Conservation (phyloP, 2,888 invertebrate genomes). For the Aphodius granarius region DNA sequence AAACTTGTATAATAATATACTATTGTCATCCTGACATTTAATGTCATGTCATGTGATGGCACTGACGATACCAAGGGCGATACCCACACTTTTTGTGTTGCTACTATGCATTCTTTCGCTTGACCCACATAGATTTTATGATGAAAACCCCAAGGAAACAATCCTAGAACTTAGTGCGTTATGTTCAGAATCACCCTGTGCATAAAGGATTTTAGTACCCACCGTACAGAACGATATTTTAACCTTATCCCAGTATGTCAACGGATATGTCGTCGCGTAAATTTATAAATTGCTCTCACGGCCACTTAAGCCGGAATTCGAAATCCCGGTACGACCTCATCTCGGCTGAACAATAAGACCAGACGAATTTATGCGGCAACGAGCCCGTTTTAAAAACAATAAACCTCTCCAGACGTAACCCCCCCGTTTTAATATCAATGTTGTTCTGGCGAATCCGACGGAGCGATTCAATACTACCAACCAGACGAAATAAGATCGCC, state of each 20-base stretch:
- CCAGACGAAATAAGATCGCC: not conserved
- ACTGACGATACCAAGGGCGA: too few species aligned
- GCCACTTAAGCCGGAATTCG: not conserved
- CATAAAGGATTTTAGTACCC: not conserved
- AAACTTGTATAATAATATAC: too few species aligned
- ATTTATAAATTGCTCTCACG: not conserved
- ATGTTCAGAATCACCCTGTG: too few species aligned
- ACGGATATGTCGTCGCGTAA: not conserved
- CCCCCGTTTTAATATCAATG: constrained; percentile 20
- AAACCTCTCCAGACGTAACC: constrained; percentile 16
- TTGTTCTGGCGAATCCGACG: not conserved
- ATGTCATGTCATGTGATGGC: too few species aligned
- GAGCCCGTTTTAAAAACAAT: constrained; percentile 16
- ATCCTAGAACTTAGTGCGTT: too few species aligned
- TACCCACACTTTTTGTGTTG: too few species aligned
- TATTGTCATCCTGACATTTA: too few species aligned
- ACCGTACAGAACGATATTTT: not conserved
- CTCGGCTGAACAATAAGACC: not conserved
- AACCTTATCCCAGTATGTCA: not conserved
- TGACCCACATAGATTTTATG: too few species aligned
- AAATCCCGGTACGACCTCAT: not conserved
- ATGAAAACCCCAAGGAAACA: too few species aligned
- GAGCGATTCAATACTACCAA: not conserved
- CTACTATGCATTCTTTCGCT: too few species aligned
- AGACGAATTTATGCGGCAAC: not conserved